Base-by-base conservation (phyloP, 2,113 vertebrate species). In the Patagioenas fasciata region DNA sequence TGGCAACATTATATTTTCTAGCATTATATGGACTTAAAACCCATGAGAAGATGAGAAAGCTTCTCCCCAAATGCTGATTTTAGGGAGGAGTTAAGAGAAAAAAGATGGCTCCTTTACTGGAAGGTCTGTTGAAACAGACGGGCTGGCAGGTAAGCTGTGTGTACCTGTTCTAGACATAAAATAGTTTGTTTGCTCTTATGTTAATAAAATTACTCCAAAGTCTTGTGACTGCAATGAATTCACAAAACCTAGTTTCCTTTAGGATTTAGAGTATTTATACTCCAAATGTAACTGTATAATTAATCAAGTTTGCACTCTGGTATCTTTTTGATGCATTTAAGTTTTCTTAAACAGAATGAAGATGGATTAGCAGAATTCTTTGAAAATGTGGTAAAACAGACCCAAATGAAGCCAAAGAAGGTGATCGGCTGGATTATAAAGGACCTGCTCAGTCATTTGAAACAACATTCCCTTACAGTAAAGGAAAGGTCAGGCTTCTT, bases 371-470 rank as follows among this genome's bases (percentile, higher is more conserved):
- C 98, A 93, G 98, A 99, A 48, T 99, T 98, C 97, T 99, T 99
- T 96, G 98, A 99, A 95, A 96, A 88, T 9, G 98, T 99, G 89
- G 93, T 99, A 57, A 98, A 97, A 95, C 95, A 95, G 80, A 99
- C 99, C 38, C 98, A 95, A 58, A 98, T 97, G 97, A 98, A 98
- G 94, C 98, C 99, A 11, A 98, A 98, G 96, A 99, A 98, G 92
- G 99, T 99, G 96, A 98, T 99, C 47, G 99, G 98, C 96, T 99
- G 99, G 99, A 97, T 99, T 97, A 98, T 99, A 26, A 99, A 99
- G 1, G 98, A 98, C 92, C 96, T 99, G 23, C 95, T 99, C 93
- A 97, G 98, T 69, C 98, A 98, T 79, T 97, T 99, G 95, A 99
- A 98, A 91, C 98, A 98, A 23, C 95, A 97, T 94, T 98, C 98